Base-by-base conservation (phyloP, 2,113 vertebrate species). In the Nannobrachium achirus region DNA sequence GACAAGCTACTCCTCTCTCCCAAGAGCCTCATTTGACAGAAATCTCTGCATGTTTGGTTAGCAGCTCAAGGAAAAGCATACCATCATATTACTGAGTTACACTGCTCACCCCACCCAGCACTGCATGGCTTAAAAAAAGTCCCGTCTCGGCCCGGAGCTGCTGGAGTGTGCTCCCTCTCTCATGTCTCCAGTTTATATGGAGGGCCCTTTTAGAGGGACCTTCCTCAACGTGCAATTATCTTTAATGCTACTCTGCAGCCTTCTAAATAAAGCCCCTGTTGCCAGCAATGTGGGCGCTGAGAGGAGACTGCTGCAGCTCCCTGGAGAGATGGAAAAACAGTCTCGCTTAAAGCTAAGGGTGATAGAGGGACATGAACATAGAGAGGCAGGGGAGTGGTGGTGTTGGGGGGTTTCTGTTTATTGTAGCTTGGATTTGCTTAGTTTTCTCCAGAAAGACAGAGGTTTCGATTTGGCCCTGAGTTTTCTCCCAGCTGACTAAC, bases 181-280 rank as follows among this genome's bases (percentile, higher is more conserved):
- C 73, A 73, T 73, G 80, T 82, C 74, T 81, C 73, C 73, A 77
- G 80, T 89, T 89, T 89, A 88, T 89, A 86, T 79, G 79, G 82
- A 89, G 78, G 78, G 73, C 81, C 89, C 83, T 85, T 89, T 83
- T 81, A 84, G 89, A 89, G 88, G 81, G 87, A 84, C 83, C 83
- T 88, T 90, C 85, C 84, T 90, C 75, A 90, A 90, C 86, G 52
- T 92, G 85, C 88, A 93, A 93, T 93, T 93, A 93, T 93, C 85
- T 89, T 93, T 92, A 93, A 92, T 92, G 89, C 88, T 91, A 91
- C 91, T 89, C 91, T 87, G 81, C 85, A 90, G 87, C 71, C 83
- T 87, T 91, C 92, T 91, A 92, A 93, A 92, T 92, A 92, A 92
- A 92, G 88, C 78, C 77, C 77, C 73, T 69, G 56, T 82, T 88